phyloP scores from a whole-genome alignment of 2,888 invertebrate genomes.

The Philopedon plagiatum region DNA sequence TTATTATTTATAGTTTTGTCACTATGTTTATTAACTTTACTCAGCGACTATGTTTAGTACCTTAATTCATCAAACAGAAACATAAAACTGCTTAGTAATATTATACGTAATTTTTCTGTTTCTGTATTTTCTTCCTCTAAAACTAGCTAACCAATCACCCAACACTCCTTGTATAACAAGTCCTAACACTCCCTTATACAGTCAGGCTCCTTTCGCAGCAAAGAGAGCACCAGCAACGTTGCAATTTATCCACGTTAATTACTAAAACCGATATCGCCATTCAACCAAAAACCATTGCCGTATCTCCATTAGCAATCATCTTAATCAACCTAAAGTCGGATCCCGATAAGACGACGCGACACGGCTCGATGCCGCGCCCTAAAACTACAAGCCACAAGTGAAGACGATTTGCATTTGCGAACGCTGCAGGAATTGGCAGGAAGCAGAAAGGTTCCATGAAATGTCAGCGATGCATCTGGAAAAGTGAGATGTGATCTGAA shows the following conservation, averaged over 20 bases:
- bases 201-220: background rate
- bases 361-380: background rate
- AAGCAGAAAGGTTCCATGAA: background rate
- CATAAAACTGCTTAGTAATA: too few relatives aligned
- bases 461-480: background rate
- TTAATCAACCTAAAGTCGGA: conserved; percentile 30
- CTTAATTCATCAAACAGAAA: too few relatives aligned
- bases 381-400: conserved; percentile 11
- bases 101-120: too few relatives aligned
- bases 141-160: too few relatives aligned
- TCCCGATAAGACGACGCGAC: background rate
- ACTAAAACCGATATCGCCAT: conserved; percentile 12
- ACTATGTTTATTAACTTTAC: too few relatives aligned
- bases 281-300: background rate
- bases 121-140: too few relatives aligned
- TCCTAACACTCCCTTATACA: too few relatives aligned
- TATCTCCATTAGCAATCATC: conserved; percentile 26
- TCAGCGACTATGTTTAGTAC: too few relatives aligned
- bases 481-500: too few relatives aligned
- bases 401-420: conserved; percentile 4
- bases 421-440: conserved; percentile 12
- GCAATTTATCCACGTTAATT: conserved; percentile 16
- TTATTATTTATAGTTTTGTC: too few relatives aligned
- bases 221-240: background rate
- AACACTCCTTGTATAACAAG: too few relatives aligned